Evolutionary conservation across 2,888 invertebrate species (phyloP), one percentile per base, ranked within the genome.

Genomic region (Platypus cylindrus): DNA sequence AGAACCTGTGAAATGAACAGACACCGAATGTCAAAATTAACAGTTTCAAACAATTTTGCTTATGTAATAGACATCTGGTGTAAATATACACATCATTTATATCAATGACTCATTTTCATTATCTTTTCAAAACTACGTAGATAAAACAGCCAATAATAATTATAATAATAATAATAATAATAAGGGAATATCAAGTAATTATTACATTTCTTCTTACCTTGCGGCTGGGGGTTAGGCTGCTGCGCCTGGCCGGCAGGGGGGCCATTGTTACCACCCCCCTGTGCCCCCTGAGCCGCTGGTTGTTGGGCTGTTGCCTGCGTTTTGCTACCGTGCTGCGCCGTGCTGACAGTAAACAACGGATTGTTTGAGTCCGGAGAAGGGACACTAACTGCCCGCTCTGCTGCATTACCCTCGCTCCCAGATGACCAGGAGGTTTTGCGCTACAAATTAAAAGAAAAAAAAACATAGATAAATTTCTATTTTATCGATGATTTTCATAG

Each of bases 231-330:
- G 69, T 71, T 73, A 68, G 70, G 71, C 30, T 37, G 71, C 25
- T 33, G 33, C 27, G 30, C 31, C 30, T 30, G 34, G n/a, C 37
- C 40, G 22, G 40, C 34, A 25, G 40, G 40, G 25, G 37, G 37
- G 25, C 37, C 40, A 11, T 30, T 34, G 15, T 27, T 34, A 15
- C 23, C 37, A 29, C 40, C 40, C 37, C 34, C 37, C 40, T 41
- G 40, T 64, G 70, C 72, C 66, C 75, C 76, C 66, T 73, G 75
- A 63, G 84, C 85, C 67, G 78, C 76, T 66, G 78, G 74, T 79
- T 80, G 68, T 78, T 79, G 79, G 60, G 80, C 77, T 73, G 81
- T 78, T 76, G 81, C 80, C 66, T 62, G 39, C 37, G 38, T 38
- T 23, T 40, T 40, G 37, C 29, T 33, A 34, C 37, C 38, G 38